These are phyloP conservation scores for Phymatocera aterrima DNA, from an alignment of 2,888 invertebrate species.

Conservation along the genomic window DNA sequence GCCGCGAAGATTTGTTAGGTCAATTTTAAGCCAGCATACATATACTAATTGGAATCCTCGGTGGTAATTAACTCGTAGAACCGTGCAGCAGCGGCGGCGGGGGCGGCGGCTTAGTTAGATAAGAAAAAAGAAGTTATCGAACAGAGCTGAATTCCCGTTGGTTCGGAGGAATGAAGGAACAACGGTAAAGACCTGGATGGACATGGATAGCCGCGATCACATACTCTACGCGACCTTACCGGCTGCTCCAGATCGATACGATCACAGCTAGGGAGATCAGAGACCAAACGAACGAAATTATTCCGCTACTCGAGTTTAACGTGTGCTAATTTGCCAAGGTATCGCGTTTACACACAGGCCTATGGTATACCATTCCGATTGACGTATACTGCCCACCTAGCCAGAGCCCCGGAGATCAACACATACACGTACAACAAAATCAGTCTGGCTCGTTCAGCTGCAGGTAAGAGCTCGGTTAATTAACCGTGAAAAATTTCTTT, in stretches of 20 bases:
- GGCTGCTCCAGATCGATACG: slow-evolving; percentile 7
- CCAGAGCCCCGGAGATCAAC: not conserved
- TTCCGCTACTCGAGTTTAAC: not conserved
- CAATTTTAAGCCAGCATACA: too few species aligned
- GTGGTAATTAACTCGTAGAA: not conserved
- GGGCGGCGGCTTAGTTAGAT: not conserved
- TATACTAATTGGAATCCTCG: not conserved
- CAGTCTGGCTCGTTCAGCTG: slow-evolving; percentile 8
- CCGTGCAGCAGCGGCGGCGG: too few species aligned
- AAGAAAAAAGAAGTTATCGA: not conserved
- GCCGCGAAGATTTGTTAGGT: too few species aligned
- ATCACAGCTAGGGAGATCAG: not conserved
- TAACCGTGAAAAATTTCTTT: not conserved
- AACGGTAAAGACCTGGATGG: slow-evolving; percentile 29
- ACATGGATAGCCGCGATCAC: not conserved
- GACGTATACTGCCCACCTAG: too few species aligned
- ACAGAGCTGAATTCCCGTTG: slow-evolving; percentile 15
- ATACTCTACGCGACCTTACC: not conserved
- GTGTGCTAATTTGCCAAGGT: slow-evolving; percentile 5
- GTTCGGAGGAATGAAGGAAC: slow-evolving; percentile 1
- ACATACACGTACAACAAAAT: slow-evolving; percentile 11
- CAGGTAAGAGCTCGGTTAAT: slow-evolving; percentile 13
- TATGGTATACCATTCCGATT: slow-evolving; percentile 25
- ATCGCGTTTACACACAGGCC: not conserved
- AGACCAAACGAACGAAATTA: slow-evolving; percentile 24